Base-by-base conservation (phyloP, 2,113 vertebrate genomes). In the Atrichornis clamosus region DNA sequence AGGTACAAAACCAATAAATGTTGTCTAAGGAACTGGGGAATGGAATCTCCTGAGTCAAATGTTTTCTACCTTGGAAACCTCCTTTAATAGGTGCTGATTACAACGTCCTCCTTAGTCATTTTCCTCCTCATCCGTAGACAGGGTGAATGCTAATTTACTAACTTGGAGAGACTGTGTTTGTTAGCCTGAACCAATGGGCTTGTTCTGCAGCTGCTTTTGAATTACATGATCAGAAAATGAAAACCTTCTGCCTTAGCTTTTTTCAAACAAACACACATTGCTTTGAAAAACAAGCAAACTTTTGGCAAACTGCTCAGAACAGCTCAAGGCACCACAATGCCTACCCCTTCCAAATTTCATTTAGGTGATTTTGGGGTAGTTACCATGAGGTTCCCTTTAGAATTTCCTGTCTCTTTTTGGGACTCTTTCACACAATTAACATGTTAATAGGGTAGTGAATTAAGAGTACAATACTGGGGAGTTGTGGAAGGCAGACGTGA, bases 181-280 rank as follows among this genome's bases (percentile, higher is more conserved):
- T 95, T 74, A 95, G 87, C 28, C 74, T 79, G 74, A 93, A 35
- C 93, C 91, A 90, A 67, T 91, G 68, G 84, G 49, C 27, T 64
- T 46, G 50, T 89, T 83, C n/a, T 72, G 83, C 79, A 87, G 85
- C 90, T 84, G 85, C 80, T 62, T 90, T 90, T 92, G 88, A 95
- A 91, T 92, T 75, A 78, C 77, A 84, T 11, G 85, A 89, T 84
- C 73, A 78, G 85, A 96, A 96, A 93, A 96, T 94, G 79, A 92
- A 96, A 95, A 89, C 83, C 73, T 93, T 72, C 87, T 89, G 88
- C 85, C 26, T 75, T 67, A 32, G 79, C 23, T 35, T 39, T 76
- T 88, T 75, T 63, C 27, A 4, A 26, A 63, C 32, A 84, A 86
- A 69, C 2, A 15, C 4, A 0, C 2, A 2, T 65, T 76, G 73